Conservation (phyloP, 2,113 vertebrate genomes). For the Mugil cephalus region DNA sequence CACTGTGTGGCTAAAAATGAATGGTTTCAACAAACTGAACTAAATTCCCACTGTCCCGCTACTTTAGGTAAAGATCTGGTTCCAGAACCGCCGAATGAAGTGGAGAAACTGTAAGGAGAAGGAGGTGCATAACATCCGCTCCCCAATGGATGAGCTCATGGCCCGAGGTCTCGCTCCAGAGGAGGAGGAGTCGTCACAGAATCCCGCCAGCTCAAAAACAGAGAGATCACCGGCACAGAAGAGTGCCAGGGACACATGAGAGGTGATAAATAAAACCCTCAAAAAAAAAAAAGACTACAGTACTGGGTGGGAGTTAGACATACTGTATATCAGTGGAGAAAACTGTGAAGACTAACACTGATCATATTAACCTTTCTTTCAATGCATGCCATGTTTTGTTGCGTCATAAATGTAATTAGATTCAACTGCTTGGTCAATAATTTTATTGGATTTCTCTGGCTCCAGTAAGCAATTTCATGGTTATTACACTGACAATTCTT, state of each 20-base stretch:
- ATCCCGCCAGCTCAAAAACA: slow-evolving; percentile 33
- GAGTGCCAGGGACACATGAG: slow-evolving; percentile 48
- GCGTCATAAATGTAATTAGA: slow-evolving; percentile 34
- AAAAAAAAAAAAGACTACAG: slow-evolving; percentile 19
- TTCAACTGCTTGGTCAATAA: slow-evolving; percentile 39
- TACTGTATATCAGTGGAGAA: neutral
- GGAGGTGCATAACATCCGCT: slow-evolving; percentile 81
- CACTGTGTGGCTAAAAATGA: neutral
- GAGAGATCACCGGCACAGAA: slow-evolving; percentile 46
- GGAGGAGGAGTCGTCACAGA: slow-evolving; percentile 56
- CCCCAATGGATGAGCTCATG: slow-evolving; percentile 80
- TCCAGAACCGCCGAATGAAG: slow-evolving; percentile 98
- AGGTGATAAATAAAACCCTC: slow-evolving; percentile 1
- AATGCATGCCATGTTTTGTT: slow-evolving; percentile 4
- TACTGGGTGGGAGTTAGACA: neutral
- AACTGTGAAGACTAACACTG: slow-evolving; percentile 44
- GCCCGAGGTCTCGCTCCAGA: slow-evolving; percentile 65
- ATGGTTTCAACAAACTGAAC: neutral
- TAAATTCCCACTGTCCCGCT: slow-evolving; percentile 28
- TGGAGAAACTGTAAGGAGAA: slow-evolving; percentile 99
- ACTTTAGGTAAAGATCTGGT: slow-evolving; percentile 97
- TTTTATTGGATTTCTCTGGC: slow-evolving; percentile 16
- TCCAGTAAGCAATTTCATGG: slow-evolving; percentile 39
- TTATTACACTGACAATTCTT: slow-evolving; percentile 37
- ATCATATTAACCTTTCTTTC: slow-evolving; percentile 12